Base-by-base conservation (phyloP, 2,888 invertebrate species). In the Xiphydria camelus region DNA sequence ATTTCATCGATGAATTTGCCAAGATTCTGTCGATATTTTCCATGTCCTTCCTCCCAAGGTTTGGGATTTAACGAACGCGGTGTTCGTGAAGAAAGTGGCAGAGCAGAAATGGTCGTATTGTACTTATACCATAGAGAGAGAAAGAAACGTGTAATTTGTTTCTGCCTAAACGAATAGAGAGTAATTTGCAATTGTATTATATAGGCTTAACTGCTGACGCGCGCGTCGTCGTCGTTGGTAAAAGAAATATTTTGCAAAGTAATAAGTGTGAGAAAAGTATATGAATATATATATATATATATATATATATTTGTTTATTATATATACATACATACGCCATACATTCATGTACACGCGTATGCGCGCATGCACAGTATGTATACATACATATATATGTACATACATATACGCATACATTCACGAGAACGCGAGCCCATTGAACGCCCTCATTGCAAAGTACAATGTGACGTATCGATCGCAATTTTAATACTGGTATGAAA, bases 221-320 rank as follows among this genome's bases (percentile, higher is more conserved):
- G 14, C 14, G 49, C 17, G 53, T 53, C n/a, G n/a, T n/a, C n/a
- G n/a, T 29, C 52, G 53, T 59, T 57, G 63, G 58, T 55, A 53
- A 62, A 61, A 59, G 55, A 66, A 59, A 63, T 65, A 65, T 68
- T 70, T 65, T 68, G 64, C 62, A 60, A 62, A 61, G 51, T 64
- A 59, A 64, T 56, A 52, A 66, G 61, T 59, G 64, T 62, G 63
- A 59, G 50, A 58, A 42, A 52, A 44, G 50, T 32, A 38, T 22
- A 41, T 53, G 54, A 41, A 53, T 53, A 59, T 51, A 58, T 55
- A 51, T 39, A 29, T 39, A 9, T 26, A 22, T 20, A 22, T 37
- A 23, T 37, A 12, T 39, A n/a, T n/a, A n/a, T n/a, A n/a, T n/a
- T n/a, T n/a, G n/a, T n/a, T 7, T 14, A 14, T 18, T 4, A 17